phyloP scores from a whole-genome alignment of 2,888 invertebrate species.

The Pandemis corylana region DNA sequence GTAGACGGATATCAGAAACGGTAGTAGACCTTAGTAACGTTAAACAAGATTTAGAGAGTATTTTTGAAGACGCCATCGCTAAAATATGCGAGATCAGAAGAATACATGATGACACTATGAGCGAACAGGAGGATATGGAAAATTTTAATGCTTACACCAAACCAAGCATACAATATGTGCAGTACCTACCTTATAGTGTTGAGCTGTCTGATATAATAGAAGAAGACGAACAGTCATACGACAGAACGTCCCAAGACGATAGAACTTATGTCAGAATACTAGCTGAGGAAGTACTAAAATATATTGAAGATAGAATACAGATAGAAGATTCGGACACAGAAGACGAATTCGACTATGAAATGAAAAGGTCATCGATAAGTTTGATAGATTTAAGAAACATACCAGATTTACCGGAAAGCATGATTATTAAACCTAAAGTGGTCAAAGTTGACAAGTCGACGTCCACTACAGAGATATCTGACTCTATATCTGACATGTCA shows the following conservation, averaged over 20 bases:
- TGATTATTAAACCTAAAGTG: conserved; percentile 75
- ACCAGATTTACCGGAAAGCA: conserved; percentile 76
- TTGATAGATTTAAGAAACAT: conserved; percentile 75
- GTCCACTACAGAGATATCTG: conserved; percentile 75
- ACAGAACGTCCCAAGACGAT: conserved; percentile 62
- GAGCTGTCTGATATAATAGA: conserved; percentile 78
- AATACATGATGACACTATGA: conserved; percentile 71
- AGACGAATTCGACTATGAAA: conserved; percentile 72
- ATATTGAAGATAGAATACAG: conserved; percentile 70
- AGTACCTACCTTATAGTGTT: conserved; percentile 70
- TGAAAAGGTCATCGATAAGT: conserved; percentile 72
- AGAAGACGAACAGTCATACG: conserved; percentile 77
- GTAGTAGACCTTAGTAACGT: conserved; percentile 73
- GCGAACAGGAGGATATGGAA: conserved; percentile 74
- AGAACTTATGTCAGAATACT: conserved; percentile 58
- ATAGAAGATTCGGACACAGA: conserved; percentile 62
- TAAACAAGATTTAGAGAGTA: conserved; percentile 73
- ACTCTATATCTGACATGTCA: conserved; percentile 70
- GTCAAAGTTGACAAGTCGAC: conserved; percentile 74
- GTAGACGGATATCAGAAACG: conserved; percentile 75
- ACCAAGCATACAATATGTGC: conserved; percentile 63
- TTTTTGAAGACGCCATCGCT: conserved; percentile 68
- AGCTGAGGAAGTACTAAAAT: conserved; percentile 68
- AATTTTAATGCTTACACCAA: conserved; percentile 76
- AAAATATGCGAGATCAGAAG: conserved; percentile 62